Evolutionary conservation across 2,113 vertebrate genomes (phyloP).

Genomic region (Ochotona princeps): DNA sequence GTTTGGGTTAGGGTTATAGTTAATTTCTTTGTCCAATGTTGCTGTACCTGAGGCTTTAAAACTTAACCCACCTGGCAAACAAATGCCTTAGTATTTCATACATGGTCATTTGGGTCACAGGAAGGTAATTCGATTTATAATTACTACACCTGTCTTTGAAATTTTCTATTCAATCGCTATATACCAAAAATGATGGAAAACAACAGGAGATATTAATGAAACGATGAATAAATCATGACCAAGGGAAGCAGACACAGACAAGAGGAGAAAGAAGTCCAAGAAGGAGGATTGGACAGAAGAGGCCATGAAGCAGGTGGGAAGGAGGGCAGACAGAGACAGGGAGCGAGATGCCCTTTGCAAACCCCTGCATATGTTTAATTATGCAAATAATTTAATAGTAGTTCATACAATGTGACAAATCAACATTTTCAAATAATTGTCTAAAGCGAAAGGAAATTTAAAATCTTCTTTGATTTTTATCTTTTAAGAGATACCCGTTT

Average conservation of each 20-base stretch:
- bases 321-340: background rate
- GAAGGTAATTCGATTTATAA: background rate
- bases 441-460: background rate
- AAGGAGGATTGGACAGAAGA: background rate
- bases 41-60: no score
- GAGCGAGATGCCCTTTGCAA: background rate
- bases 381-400: background rate
- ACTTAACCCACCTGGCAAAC: background rate
- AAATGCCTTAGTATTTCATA: no score
- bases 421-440: background rate
- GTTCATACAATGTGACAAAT: background rate
- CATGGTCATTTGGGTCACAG: no score
- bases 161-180: background rate
- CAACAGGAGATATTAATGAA: no score
- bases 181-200: background rate
- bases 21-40: no score
- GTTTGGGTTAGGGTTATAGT: no score
- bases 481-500: background rate
- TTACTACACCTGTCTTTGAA: no score
- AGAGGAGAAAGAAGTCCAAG: background rate
- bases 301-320: rapidly evolving
- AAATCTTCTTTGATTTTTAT: slow-evolving; percentile 15
- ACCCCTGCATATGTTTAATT: background rate
- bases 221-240: no score
- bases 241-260: background rate